Evolutionary conservation across 1,140 invertebrate genomes (phyloP).

Genomic region (Plectrocnemia conspersa): DNA sequence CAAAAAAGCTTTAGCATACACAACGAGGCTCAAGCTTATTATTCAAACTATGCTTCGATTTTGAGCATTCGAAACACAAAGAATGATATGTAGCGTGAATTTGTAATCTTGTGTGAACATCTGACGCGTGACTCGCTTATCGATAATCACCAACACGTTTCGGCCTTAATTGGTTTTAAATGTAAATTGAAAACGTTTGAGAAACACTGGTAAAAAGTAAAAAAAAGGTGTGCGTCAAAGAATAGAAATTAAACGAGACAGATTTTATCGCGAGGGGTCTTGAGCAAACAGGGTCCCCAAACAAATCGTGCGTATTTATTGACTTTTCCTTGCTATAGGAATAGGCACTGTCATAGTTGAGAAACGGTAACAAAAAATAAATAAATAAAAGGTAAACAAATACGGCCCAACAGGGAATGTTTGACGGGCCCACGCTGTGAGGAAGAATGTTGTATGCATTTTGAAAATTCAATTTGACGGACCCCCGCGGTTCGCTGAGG

Average conservation of each 20-base stretch:
- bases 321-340: constrained; percentile 2
- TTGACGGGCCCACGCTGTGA: constrained; percentile 29
- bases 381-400: constrained; percentile 16
- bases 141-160: too few species aligned
- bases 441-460: constrained; percentile 24
- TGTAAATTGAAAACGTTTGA: background rate
- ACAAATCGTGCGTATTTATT: constrained; percentile 1
- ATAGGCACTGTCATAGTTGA: too few species aligned
- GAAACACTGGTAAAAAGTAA: background rate
- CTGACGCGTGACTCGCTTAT: too few species aligned
- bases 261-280: background rate
- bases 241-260: too few species aligned
- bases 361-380: constrained; percentile 16
- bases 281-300: background rate
- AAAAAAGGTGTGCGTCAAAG: too few species aligned
- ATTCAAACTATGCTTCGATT: too few species aligned
- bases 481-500: constrained; percentile 30
- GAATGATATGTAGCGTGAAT: too few species aligned
- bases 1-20: too few species aligned
- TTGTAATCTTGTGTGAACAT: too few species aligned
- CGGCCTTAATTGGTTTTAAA: too few species aligned
- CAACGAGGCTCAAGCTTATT: too few species aligned
- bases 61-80: too few species aligned
- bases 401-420: constrained; percentile 20
- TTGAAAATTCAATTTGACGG: constrained; percentile 36